Conservation (phyloP, 2,888 invertebrate species). For the Aradus depressus region DNA sequence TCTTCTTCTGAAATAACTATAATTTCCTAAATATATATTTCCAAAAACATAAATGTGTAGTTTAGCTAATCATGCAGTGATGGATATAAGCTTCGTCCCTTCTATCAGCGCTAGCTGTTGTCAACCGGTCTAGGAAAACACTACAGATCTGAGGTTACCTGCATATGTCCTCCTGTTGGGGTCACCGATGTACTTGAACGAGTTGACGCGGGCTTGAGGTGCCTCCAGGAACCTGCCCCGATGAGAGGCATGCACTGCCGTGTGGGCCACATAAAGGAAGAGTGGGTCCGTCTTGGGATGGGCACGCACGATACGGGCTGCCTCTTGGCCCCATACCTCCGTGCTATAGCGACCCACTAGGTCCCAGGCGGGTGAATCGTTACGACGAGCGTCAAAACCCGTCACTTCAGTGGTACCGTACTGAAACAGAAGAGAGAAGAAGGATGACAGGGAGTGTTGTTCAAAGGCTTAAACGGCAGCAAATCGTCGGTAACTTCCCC, state of each 20-base stretch:
- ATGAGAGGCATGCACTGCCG: slow-evolving; percentile 44
- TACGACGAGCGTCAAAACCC: slow-evolving; percentile 40
- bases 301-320: slow-evolving; percentile 38
- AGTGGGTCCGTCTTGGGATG: slow-evolving; percentile 37
- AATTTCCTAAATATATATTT: too few species aligned
- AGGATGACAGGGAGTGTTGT: too few species aligned
- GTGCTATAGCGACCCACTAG: slow-evolving; percentile 40
- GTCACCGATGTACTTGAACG: slow-evolving; percentile 57
- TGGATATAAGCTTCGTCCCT: too few species aligned
- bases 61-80: too few species aligned
- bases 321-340: slow-evolving; percentile 40
- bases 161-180: slow-evolving; percentile 57
- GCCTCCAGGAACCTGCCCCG: slow-evolving; percentile 35
- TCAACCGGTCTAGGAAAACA: too few species aligned
- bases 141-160: slow-evolving; percentile 45
- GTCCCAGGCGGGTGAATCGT: slow-evolving; percentile 35
- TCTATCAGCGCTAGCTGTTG: too few species aligned
- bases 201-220: slow-evolving; percentile 53
- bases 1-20: too few species aligned
- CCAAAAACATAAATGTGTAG: too few species aligned
- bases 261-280: slow-evolving; percentile 44
- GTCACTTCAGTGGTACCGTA: slow-evolving; percentile 31
- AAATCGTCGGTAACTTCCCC: too few species aligned
- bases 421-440: slow-evolving; percentile 21
- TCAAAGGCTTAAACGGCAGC: too few species aligned